These are phyloP conservation scores for Oopsacas minuta DNA, from an alignment of 37 sponge, comb jelly and placozoan genomes.

Conservation along the genomic window DNA sequence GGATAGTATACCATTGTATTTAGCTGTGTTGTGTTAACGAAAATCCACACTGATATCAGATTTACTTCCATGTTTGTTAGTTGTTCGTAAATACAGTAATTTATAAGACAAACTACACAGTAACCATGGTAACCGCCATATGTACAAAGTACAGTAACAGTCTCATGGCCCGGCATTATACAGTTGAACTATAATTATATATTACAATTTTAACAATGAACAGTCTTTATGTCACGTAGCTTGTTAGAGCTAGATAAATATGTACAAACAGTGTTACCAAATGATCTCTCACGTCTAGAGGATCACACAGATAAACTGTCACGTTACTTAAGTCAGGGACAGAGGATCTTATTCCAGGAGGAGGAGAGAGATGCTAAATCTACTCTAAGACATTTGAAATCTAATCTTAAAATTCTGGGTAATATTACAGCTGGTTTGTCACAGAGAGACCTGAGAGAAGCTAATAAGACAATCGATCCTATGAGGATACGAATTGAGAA, in stretches of 20 bases:
- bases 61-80: no score
- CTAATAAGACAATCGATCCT: background rate
- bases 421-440: background rate
- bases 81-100: no score
- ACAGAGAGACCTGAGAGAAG: background rate
- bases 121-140: no score
- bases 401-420: background rate
- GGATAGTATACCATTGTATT: no score
- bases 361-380: background rate
- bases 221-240: background rate
- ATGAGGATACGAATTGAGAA: background rate
- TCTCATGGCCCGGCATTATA: no score
- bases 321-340: background rate
- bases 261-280: background rate
- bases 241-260: background rate
- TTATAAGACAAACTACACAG: no score
- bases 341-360: background rate
- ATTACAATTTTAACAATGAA: no score
- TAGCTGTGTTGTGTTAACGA: no score
- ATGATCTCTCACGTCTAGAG: background rate
- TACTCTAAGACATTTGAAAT: background rate
- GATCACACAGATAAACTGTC: background rate
- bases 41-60: no score
- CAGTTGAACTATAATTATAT: no score
- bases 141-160: no score